Percentiles rank a stretch among this genome's conserved stretches.
Conservation (phyloP, 2,888 invertebrate species). For the Drosophila meridionalis region DNA sequence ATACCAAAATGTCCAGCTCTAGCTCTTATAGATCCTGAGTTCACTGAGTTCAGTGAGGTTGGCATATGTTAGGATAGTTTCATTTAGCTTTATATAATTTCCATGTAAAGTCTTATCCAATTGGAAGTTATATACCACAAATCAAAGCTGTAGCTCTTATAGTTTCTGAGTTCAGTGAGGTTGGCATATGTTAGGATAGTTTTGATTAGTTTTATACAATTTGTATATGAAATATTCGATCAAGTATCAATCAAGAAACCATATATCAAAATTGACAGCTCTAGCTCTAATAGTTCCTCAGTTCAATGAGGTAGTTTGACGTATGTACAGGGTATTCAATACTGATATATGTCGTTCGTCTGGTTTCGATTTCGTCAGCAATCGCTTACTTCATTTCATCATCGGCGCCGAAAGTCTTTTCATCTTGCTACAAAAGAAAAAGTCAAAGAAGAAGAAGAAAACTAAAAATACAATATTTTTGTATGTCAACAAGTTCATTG, state of each 20-base stretch:
- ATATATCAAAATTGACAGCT: not conserved
- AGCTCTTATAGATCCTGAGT: not conserved
- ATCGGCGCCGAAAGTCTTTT: slow-evolving; percentile 17
- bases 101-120: not conserved
- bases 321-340: not conserved
- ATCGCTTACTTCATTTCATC: slow-evolving; percentile 17
- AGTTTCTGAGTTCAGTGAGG: not conserved
- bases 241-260: no score
- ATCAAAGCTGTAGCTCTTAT: not conserved
- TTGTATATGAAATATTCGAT: no score
- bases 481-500: slow-evolving; percentile 66
- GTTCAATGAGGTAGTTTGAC: not conserved
- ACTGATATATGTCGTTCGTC: not conserved
- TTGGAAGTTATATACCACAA: not conserved
- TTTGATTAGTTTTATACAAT: no score
- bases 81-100: not conserved
- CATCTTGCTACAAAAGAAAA: slow-evolving; percentile 12
- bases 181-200: no score
- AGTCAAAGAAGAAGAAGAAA: slow-evolving; percentile 6
- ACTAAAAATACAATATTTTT: slow-evolving; percentile 10
- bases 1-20: not conserved
- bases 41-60: not conserved
- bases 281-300: not conserved
- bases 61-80: not conserved
- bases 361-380: slow-evolving; percentile 25